phyloP scores from a whole-genome alignment of 2,888 invertebrate genomes.

The Linnaemya tessellans region DNA sequence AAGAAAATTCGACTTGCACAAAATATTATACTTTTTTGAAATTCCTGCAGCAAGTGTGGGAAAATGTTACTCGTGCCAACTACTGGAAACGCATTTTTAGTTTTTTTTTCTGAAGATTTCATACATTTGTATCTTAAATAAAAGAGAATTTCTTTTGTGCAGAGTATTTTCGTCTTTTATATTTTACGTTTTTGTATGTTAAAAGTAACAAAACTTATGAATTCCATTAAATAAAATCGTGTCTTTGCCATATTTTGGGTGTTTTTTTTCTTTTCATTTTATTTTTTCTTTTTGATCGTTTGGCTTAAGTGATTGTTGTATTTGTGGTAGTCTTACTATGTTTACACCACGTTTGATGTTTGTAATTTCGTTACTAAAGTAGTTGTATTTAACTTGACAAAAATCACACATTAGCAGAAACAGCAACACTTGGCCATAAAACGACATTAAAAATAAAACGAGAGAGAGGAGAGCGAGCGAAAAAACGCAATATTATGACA shows the following conservation, averaged over 20 bases:
- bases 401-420: conserved; percentile 74
- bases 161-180: conserved; percentile 33
- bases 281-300: conserved; percentile 2
- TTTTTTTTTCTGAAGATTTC: conserved; percentile 33
- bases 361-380: conserved; percentile 67
- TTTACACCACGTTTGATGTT: conserved; percentile 70
- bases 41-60: conserved; percentile 66
- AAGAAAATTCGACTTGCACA: background rate
- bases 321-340: conserved; percentile 50
- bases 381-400: conserved; percentile 72
- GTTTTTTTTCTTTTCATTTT: conserved; percentile 14
- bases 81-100: conserved; percentile 70
- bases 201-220: conserved; percentile 71
- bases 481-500: conserved; percentile 74
- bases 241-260: conserved; percentile 71
- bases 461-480: conserved; percentile 35
- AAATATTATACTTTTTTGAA: background rate
- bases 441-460: conserved; percentile 31
- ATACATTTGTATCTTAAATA: conserved; percentile 47
- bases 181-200: conserved; percentile 41
- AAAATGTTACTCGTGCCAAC: conserved; percentile 72
- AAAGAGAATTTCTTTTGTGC: conserved; percentile 68
- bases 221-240: conserved; percentile 74
- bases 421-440: conserved; percentile 65
- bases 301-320: conserved; percentile 33